Evolutionary conservation across 2,888 invertebrate species (phyloP).

Genomic region (Eudasyphora cyanicolor): DNA sequence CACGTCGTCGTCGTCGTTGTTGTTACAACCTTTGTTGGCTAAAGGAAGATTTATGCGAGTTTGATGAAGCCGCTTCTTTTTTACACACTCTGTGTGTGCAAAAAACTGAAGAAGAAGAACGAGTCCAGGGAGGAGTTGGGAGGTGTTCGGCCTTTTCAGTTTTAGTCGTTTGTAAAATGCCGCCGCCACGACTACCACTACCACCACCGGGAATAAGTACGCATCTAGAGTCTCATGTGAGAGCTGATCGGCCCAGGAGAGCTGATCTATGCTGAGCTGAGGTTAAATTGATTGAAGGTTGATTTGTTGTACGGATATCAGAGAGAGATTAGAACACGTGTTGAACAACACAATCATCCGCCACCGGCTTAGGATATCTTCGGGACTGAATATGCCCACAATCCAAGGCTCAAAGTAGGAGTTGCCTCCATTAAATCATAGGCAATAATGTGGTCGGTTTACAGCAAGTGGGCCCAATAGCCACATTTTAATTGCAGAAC

Average conservation of each 20-base stretch:
- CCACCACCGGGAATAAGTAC: too few species aligned
- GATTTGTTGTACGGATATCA: constrained; percentile 69
- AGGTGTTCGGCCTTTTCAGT: neutral
- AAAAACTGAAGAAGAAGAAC: constrained; percentile 2
- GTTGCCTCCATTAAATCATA: constrained; percentile 55
- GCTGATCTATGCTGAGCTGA: constrained; percentile 38
- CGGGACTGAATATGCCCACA: constrained; percentile 64
- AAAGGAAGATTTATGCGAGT: constrained; percentile 77
- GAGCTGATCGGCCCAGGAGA: neutral
- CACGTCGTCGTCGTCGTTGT: neutral
- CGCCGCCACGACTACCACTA: constrained; percentile 26
- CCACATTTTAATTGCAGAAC: constrained; percentile 56
- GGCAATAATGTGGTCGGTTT: constrained; percentile 22
- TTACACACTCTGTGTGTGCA: constrained; percentile 36
- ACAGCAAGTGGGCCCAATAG: constrained; percentile 22
- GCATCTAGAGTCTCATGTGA: neutral
- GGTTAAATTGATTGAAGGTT: constrained; percentile 76
- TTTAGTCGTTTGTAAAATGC: constrained; percentile 27
- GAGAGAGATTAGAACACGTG: constrained; percentile 77
- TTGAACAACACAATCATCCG: constrained; percentile 74
- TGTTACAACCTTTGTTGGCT: constrained; percentile 51
- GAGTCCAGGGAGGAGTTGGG: constrained; percentile 6
- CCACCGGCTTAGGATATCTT: constrained; percentile 21
- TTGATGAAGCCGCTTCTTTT: constrained; percentile 75
- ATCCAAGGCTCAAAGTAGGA: constrained; percentile 49